These are phyloP conservation scores for Keiferia lycopersicella DNA, from an alignment of 2,888 invertebrate species.

Conservation along the genomic window DNA sequence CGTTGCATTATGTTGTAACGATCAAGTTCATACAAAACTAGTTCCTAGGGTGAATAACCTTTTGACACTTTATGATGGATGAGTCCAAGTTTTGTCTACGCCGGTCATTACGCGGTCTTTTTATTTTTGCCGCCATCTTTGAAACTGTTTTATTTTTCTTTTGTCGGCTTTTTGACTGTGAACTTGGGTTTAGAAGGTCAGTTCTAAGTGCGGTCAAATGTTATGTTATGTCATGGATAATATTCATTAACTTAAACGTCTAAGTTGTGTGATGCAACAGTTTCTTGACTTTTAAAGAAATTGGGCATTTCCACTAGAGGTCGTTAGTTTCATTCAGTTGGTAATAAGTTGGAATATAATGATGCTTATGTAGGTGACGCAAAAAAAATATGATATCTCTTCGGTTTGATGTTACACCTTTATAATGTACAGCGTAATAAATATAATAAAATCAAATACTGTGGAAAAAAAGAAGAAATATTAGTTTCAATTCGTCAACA, in stretches of 20 bases:
- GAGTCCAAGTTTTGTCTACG: neutral
- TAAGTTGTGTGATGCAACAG: neutral
- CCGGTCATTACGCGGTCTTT: conserved; percentile 10
- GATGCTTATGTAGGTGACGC: neutral
- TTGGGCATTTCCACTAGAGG: neutral
- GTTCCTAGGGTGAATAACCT: conserved; percentile 7
- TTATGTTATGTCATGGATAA: conserved; percentile 4
- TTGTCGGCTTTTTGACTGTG: conserved; percentile 15
- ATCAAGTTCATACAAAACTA: conserved; percentile 1
- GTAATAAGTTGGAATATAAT: neutral
- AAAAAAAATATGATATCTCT: no score
- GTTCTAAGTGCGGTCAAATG: conserved; percentile 7
- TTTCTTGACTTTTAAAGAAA: neutral
- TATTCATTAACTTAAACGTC: neutral
- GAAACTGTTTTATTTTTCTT: neutral
- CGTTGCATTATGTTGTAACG: neutral
- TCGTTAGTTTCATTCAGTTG: neutral
- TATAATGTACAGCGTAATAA: no score
- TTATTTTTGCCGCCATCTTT: conserved; percentile 1
- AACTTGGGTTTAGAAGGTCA: neutral
- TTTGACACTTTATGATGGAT: conserved; percentile 6
- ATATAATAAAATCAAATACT: no score
- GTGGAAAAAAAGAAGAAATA: no score
- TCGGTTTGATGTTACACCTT: no score
- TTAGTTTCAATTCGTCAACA: neutral